phyloP scores from a whole-genome alignment of 2,113 vertebrate species.

The Alectura lathami region DNA sequence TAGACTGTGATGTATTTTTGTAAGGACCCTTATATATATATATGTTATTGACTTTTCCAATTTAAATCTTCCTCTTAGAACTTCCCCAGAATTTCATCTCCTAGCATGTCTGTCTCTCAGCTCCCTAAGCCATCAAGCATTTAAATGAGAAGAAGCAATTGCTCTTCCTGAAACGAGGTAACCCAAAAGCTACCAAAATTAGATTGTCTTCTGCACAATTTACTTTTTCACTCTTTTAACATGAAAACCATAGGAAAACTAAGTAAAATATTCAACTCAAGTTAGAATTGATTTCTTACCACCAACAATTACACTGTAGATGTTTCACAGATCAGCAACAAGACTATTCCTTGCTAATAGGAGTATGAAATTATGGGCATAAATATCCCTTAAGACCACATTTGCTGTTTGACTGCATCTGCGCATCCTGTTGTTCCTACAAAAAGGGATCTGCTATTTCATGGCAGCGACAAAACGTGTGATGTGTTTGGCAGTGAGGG shows the following conservation, averaged over 20 bases:
- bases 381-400: neutral
- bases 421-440: accelerated
- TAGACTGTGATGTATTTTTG: neutral
- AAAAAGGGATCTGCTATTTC: neutral
- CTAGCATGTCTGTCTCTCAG: neutral
- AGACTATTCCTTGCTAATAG: neutral
- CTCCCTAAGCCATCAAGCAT: neutral
- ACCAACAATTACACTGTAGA: neutral
- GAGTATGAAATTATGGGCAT: neutral
- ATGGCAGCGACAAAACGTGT: neutral
- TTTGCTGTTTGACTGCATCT: neutral
- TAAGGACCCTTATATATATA: neutral
- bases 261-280: neutral
- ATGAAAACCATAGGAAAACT: neutral
- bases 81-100: neutral
- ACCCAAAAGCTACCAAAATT: neutral
- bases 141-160: neutral
- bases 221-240: neutral
- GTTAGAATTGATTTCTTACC: neutral
- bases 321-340: neutral
- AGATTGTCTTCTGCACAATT: neutral
- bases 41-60: neutral
- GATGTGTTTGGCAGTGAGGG: neutral
- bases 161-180: neutral
- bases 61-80: neutral